These are phyloP conservation scores for Cyrtodaria siliqua DNA, from an alignment of 2,888 invertebrate species.

Conservation along the genomic window DNA sequence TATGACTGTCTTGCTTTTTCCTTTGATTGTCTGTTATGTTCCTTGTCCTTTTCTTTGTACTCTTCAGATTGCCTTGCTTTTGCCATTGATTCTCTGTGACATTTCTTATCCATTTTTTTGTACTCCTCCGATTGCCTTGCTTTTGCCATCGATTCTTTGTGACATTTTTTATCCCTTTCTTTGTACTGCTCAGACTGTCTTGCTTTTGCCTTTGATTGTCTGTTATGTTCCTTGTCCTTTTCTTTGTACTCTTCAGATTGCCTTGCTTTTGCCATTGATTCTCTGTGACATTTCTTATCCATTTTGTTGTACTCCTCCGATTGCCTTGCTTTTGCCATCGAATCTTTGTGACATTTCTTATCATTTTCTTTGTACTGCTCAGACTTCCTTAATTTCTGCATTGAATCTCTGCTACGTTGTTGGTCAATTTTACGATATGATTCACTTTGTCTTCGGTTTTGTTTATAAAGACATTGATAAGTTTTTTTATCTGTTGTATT, in stretches of 20 bases:
- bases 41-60: background rate
- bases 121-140: slow-evolving; percentile 1
- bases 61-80: background rate
- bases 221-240: background rate
- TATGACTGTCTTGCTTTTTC: background rate
- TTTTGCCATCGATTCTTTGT: background rate
- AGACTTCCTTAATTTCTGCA: background rate
- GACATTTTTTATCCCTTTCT: background rate
- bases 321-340: slow-evolving; percentile 7
- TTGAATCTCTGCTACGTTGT: background rate
- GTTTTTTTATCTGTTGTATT: background rate
- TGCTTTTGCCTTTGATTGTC: slow-evolving; percentile 4
- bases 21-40: no score
- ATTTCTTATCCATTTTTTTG: background rate
- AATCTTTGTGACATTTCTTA: background rate
- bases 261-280: slow-evolving; percentile 5
- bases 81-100: background rate
- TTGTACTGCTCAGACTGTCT: background rate
- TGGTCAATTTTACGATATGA: background rate
- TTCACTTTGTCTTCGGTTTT: background rate
- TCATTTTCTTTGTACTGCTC: background rate
- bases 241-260: background rate
- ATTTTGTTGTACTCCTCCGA: background rate
- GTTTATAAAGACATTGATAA: background rate
- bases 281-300: background rate